Base-by-base conservation (phyloP, 2,888 invertebrate species). In the Melanostoma mellinum region DNA sequence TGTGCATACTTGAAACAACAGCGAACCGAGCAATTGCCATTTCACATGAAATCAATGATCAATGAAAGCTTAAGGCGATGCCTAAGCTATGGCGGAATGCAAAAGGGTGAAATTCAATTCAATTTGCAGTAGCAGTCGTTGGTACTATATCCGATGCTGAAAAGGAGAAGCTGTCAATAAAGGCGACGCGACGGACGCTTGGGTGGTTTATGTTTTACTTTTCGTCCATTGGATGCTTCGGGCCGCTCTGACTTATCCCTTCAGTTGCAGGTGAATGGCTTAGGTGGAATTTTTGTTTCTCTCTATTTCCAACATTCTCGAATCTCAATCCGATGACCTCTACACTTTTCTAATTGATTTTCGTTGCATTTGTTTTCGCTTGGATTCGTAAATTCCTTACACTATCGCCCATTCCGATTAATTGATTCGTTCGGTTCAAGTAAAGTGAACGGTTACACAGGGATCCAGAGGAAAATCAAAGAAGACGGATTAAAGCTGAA, bases 301-400 rank as follows among this genome's bases (percentile, higher is more conserved):
- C 36, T 67, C 46, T 46, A 52, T 65, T 74, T 84, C 65, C 55
- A 10, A 60, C 65, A 42, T 67, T 71, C 71, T 71, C 44, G 55
- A 50, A 58, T 79, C 55, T 71, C 61, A 69, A 75, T 71, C 69
- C 65, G 60, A 46, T 60, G 40, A 78, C 60, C 65, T 74, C 46
- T 67, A 52, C 67, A 71, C 55, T 84, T 69, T 79, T 68, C 79
- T 84, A 84, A 84, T 84, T 84, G 84, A 78, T 79, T 84, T 84
- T 79, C 71, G 75, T 79, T 84, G 84, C 84, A 84, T 71, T 84
- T 79, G 53, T 71, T 78, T 78, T 75, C 84, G 71, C 74, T 67
- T 71, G 79, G 71, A 68, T 84, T 84, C 78, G 67, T 61, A 67
- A 74, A 84, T 75, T 82, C 77, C 77, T 77, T 58, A 63, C 53